Percentiles rank a stretch among this genome's conserved stretches.
Evolutionary conservation across 2,888 invertebrate genomes (phyloP).

Genomic region (Neocrepidodera transversa): DNA sequence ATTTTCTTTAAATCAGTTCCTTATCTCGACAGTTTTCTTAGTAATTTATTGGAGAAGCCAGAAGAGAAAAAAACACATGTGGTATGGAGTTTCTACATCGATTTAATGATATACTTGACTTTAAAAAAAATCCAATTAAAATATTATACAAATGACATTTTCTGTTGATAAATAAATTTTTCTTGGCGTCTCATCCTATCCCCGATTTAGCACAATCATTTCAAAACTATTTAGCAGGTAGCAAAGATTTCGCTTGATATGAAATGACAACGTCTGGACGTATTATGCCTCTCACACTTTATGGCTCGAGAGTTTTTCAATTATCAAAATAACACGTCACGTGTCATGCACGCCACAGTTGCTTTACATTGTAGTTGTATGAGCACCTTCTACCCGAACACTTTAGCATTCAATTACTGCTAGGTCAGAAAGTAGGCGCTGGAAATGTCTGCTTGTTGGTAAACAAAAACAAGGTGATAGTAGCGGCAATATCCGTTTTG

Average conservation of each 20-base stretch:
- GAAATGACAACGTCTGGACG: slow-evolving; percentile 48
- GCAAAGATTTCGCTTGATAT: slow-evolving; percentile 42
- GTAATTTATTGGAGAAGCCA: slow-evolving; percentile 20
- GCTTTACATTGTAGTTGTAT: neutral
- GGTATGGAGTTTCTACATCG: slow-evolving; percentile 1
- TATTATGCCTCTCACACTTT: slow-evolving; percentile 50
- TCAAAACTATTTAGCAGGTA: slow-evolving; percentile 17
- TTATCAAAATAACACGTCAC: slow-evolving; percentile 51
- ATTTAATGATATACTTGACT: neutral
- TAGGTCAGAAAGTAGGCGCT: slow-evolving; percentile 1
- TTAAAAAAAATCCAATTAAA: too few species aligned
- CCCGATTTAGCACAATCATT: slow-evolving; percentile 10
- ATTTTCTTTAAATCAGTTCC: slow-evolving; percentile 46
- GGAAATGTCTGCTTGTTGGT: neutral
- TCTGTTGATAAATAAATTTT: too few species aligned
- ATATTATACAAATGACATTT: too few species aligned
- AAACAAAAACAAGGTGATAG: slow-evolving; percentile 3
- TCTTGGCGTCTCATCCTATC: too few species aligned
- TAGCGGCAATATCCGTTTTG: too few species aligned
- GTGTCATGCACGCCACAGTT: slow-evolving; percentile 25
- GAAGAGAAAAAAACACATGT: slow-evolving; percentile 1
- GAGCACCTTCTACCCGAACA: slow-evolving; percentile 3
- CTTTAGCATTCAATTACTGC: slow-evolving; percentile 4
- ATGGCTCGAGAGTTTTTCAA: slow-evolving; percentile 51
- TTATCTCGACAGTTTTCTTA: slow-evolving; percentile 38